Evolutionary conservation across 2,113 vertebrate genomes (phyloP), one percentile per base, ranked within the genome.

Genomic region (Pelecanoides urinatrix): DNA sequence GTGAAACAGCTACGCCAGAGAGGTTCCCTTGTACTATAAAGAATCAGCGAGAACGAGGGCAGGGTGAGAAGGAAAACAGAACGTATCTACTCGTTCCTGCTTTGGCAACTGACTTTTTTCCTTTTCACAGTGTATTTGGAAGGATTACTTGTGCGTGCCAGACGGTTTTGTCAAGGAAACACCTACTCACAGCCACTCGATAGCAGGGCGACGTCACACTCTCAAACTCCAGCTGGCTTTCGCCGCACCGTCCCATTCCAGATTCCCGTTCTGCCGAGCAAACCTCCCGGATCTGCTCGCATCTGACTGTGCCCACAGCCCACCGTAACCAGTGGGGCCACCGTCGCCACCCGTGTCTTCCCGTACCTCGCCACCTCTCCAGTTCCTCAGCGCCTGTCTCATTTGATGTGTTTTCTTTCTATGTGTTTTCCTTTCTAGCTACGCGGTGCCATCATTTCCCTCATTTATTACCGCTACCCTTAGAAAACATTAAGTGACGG

Each of bases 261-360:
- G 13, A 5, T 7, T 22, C n/a, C 21, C 1, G 0, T 25, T n/a
- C 45, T 27, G 12, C 47, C 6, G 6, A 25, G 47, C 47, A 63
- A 91, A 70, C 3, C 2, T 4, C 52, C 13, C 1, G 3, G 13
- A 55, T 47, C 85, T 27, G 42, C 11, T 13, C 27, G 0, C 3
- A 10, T 20, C 45, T 9, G 3, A 16, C 29, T 1, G 1, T 2
- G 5, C 20, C 42, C 23, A 6, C 6, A 11, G 5, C 20, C 42
- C 21, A 5, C 6, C 9, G 20, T 7, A 44, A 12, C 68, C 5
- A 3, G 11, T 23, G 47, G 22, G 53, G 32, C 21, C 34, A 13
- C 15, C 2, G 4, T 14, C 10, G 4, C 25, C 45, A 23, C 26
- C 26, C 4, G 11, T 5, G 34, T 22, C 49, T 22, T 53, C 20